Conservation (phyloP, 2,888 invertebrate genomes). For the Drosophila peninsularis region DNA sequence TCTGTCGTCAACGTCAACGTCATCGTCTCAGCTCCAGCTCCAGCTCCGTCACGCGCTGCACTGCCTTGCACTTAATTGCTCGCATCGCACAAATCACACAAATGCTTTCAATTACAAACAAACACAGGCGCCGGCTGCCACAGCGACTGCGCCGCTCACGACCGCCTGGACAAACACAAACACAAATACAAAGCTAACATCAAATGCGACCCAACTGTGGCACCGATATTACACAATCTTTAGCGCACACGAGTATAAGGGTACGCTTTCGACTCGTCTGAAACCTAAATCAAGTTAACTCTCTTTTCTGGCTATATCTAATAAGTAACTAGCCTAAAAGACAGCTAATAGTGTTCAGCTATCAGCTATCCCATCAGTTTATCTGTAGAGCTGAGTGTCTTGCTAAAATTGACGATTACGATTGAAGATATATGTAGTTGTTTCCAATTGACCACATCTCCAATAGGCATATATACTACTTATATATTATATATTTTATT, state of each 20-base stretch:
- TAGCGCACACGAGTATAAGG: no score
- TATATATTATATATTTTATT: background rate
- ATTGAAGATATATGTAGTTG: no score
- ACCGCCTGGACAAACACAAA: slow-evolving; percentile 5
- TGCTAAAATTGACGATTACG: no score
- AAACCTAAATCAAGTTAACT: no score
- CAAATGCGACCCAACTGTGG: slow-evolving; percentile 19
- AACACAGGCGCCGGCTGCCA: slow-evolving; percentile 44
- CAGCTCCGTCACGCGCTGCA: slow-evolving; percentile 24
- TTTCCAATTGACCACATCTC: background rate
- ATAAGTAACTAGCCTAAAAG: no score
- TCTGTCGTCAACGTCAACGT: slow-evolving; percentile 5
- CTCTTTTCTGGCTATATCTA: no score
- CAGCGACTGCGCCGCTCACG: background rate
- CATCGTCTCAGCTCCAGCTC: slow-evolving; percentile 5
- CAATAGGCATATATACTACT: background rate
- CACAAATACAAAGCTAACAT: background rate
- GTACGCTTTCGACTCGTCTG: no score
- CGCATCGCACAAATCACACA: slow-evolving; percentile 79
- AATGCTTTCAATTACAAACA: slow-evolving; percentile 74
- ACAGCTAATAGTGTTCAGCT: no score
- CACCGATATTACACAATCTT: background rate
- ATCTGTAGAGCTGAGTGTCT: no score
- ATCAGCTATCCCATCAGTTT: no score
- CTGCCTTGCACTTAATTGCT: slow-evolving; percentile 59